phyloP scores from a whole-genome alignment of 2,797 vertebrate genomes.

The Pteropus rufus region DNA sequence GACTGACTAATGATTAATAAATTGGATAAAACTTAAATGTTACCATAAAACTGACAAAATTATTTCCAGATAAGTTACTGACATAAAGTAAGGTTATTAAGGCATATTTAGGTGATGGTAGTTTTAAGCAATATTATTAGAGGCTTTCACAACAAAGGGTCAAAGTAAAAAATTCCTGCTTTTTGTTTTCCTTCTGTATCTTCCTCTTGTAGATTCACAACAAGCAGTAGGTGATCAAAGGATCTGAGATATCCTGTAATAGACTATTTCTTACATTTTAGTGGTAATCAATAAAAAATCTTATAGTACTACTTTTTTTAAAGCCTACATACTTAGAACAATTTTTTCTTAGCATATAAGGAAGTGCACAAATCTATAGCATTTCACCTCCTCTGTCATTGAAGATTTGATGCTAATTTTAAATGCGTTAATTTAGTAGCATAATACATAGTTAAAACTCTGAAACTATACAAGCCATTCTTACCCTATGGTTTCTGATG shows the following conservation, averaged over 20 bases:
- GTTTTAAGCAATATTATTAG: background rate
- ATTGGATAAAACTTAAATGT: background rate
- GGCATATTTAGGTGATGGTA: background rate
- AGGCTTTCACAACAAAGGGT: background rate
- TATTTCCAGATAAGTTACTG: background rate
- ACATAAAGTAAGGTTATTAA: background rate
- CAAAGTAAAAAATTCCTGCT: background rate
- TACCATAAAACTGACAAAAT: background rate
- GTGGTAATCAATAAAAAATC: background rate
- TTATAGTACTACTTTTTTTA: no score
- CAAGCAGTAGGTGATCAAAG: background rate
- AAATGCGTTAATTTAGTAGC: background rate
- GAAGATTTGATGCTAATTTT: background rate
- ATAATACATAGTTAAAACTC: background rate
- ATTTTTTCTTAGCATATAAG: background rate
- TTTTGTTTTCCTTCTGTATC: background rate
- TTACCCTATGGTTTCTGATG: background rate
- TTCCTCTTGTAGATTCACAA: background rate
- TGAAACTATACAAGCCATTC: background rate
- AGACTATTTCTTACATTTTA: background rate
- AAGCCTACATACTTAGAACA: background rate
- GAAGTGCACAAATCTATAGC: background rate
- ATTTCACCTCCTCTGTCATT: background rate
- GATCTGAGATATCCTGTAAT: rapidly evolving
- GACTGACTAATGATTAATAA: background rate